phyloP scores from a whole-genome alignment of 2,113 vertebrate genomes.

The Carettochelys insculpta region DNA sequence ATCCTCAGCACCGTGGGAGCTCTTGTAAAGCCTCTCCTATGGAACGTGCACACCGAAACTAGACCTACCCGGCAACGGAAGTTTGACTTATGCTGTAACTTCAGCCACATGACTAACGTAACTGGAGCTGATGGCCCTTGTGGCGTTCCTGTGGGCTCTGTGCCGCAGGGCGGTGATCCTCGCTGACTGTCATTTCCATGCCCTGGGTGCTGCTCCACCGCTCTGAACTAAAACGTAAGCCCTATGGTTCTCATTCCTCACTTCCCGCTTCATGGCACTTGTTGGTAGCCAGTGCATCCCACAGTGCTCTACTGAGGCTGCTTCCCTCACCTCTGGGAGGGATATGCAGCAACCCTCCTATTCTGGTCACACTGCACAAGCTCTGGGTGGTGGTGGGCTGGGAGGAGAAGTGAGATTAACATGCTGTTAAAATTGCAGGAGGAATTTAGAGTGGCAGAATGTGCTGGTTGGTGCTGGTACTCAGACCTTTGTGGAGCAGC shows the following conservation, averaged over 20 bases:
- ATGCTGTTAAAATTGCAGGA: background rate
- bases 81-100: too few relatives aligned
- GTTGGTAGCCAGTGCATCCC: background rate
- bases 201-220: too few relatives aligned
- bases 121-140: too few relatives aligned
- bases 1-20: background rate
- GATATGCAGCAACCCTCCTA: background rate
- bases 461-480: background rate
- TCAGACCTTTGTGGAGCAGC: background rate
- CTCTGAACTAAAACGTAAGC: background rate
- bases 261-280: background rate
- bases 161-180: too few relatives aligned
- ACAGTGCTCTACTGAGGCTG: background rate
- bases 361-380: background rate
- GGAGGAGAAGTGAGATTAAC: background rate
- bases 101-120: too few relatives aligned
- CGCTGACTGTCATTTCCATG: too few relatives aligned
- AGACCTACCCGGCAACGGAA: too few relatives aligned
- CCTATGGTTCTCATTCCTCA: rapidly evolving
- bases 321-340: background rate
- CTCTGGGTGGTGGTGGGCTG: too few relatives aligned
- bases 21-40: background rate
- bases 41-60: background rate
- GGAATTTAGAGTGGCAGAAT: background rate
- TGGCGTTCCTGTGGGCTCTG: too few relatives aligned